phyloP scores from a whole-genome alignment of 2,113 vertebrate species.

The Perca fluviatilis region DNA sequence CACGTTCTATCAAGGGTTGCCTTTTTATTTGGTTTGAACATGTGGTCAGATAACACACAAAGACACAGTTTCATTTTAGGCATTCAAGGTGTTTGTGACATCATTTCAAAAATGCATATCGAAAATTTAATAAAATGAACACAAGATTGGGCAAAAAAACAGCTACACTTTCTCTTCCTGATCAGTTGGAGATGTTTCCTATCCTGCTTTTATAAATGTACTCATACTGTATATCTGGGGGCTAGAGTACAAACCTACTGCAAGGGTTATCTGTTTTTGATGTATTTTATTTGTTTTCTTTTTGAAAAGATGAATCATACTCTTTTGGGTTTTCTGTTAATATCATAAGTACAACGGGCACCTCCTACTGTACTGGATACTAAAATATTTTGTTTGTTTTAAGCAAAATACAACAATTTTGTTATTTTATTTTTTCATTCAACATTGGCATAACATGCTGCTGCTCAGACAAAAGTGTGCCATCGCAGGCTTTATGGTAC shows the following conservation, averaged over 20 bases:
- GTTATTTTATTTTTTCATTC: slow-evolving; percentile 16
- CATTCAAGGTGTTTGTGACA: no score
- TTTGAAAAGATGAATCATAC: background rate
- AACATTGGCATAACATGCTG: slow-evolving; percentile 3
- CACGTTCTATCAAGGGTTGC: background rate
- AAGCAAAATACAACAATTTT: background rate
- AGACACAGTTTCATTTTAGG: no score
- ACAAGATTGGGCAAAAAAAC: background rate
- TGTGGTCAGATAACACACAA: background rate
- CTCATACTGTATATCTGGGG: background rate
- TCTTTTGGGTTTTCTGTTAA: background rate
- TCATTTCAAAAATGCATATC: background rate
- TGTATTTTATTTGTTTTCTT: background rate
- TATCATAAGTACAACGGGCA: background rate
- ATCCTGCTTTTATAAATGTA: background rate
- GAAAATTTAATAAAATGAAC: background rate
- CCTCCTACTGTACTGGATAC: background rate
- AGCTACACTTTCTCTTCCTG: background rate
- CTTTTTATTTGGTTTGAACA: background rate
- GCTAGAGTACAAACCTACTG: background rate
- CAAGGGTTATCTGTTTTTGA: background rate
- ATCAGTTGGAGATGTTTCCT: background rate
- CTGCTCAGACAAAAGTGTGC: slow-evolving; percentile 34
- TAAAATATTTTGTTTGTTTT: background rate
- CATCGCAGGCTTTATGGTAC: slow-evolving; percentile 26